Evolutionary conservation across 64 coral and sea anemone genomes (phyloP).

Genomic region (Stylophora pistillata): DNA sequence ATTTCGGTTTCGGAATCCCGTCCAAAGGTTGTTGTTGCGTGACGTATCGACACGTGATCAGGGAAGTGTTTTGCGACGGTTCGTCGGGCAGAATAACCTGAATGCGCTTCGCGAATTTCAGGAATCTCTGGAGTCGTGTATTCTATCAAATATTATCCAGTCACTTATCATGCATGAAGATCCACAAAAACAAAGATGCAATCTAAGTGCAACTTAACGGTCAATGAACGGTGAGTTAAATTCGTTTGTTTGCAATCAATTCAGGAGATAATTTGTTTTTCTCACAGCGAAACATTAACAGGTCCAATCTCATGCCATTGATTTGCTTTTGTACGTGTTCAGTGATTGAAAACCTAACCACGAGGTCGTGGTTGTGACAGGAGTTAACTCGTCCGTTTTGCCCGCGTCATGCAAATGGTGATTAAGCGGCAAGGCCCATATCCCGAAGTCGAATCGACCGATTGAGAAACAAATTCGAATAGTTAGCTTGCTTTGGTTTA

Average conservation of each 20-base stretch:
- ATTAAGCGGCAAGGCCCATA: not conserved
- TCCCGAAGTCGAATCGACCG: not conserved
- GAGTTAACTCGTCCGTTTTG: not conserved
- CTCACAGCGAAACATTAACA: not conserved
- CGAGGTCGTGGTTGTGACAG: not conserved
- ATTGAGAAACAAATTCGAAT: not conserved
- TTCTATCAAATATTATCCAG: not conserved
- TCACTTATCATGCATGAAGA: not conserved
- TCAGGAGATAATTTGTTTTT: not conserved
- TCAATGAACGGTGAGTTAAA: constrained; percentile 7
- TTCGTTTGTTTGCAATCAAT: not conserved
- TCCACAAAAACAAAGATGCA: not conserved
- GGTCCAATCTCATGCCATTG: not conserved
- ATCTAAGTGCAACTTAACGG: not conserved
- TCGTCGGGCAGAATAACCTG: not conserved
- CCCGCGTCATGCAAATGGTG: not conserved
- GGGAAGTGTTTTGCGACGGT: not conserved
- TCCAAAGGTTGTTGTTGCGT: constrained; percentile 21
- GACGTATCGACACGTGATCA: constrained; percentile 23
- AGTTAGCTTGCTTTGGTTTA: no score
- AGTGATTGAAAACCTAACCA: not conserved
- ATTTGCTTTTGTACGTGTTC: not conserved
- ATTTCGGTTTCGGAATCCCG: not conserved
- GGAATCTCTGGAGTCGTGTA: not conserved
- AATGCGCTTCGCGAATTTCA: not conserved